Conservation (phyloP, 37 sponge, comb jelly and placozoan genomes). For the Chondrilla cf. caribensis region DNA sequence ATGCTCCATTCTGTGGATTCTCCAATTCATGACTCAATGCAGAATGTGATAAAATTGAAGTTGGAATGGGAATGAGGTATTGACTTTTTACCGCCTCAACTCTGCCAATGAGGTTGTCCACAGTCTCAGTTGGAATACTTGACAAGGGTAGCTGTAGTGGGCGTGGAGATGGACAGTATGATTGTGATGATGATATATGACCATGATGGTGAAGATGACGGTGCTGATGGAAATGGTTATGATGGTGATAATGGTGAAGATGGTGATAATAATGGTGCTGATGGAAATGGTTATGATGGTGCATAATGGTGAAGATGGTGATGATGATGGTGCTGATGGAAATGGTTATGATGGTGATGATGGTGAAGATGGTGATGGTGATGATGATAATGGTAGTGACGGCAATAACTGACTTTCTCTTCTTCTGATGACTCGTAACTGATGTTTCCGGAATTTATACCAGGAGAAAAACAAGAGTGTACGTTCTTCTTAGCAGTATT, state of each 20-base stretch:
- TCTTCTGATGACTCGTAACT: slow-evolving; percentile 11
- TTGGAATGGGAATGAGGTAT: not conserved
- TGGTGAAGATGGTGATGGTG: no score
- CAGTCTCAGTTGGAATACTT: not conserved
- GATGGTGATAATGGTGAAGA: no score
- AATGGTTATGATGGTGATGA: no score
- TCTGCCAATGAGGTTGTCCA: not conserved
- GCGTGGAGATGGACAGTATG: not conserved
- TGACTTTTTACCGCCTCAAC: not conserved
- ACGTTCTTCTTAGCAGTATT: slow-evolving; percentile 54
- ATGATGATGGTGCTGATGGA: no score
- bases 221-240: no score
- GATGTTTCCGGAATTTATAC: not conserved
- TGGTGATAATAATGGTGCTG: no score
- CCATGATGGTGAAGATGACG: no score
- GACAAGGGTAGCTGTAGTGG: not conserved
- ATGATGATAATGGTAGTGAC: no score
- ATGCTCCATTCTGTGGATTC: slow-evolving; percentile 50
- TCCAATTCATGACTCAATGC: slow-evolving; percentile 26
- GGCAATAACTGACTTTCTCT: slow-evolving; percentile 21
- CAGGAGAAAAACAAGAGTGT: slow-evolving; percentile 29
- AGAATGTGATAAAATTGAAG: slow-evolving; percentile 28
- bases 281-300: no score
- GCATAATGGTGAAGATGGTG: no score
- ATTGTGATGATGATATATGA: no score